Conservation (phyloP, 2,797 vertebrate genomes). For the Morelia viridis region DNA sequence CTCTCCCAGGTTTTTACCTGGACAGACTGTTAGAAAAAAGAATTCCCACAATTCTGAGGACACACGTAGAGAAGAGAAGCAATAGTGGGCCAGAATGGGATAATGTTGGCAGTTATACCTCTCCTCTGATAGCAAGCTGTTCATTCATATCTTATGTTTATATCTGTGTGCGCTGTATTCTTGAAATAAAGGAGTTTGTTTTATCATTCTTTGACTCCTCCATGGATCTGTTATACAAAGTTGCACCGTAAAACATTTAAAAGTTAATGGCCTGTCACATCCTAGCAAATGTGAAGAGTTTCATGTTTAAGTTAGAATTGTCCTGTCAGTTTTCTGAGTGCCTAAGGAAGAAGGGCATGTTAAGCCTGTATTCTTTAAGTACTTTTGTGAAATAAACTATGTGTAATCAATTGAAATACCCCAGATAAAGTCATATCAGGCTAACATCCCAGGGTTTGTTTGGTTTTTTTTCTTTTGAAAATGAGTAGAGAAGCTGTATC, state of each 20-base stretch:
- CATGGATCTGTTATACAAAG: slow-evolving; percentile 21
- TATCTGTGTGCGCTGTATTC: background rate
- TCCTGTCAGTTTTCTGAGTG: slow-evolving; percentile 13
- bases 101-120: background rate
- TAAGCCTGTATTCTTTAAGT: background rate
- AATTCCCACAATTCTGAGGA: background rate
- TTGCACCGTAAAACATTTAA: slow-evolving; percentile 10
- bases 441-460: background rate
- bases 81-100: background rate
- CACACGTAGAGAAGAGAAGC: background rate
- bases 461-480: too few relatives aligned
- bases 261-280: slow-evolving; percentile 33
- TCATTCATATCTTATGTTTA: slow-evolving; percentile 1
- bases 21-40: background rate
- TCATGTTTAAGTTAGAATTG: slow-evolving; percentile 23
- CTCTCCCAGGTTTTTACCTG: slow-evolving; percentile 6
- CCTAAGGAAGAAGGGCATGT: slow-evolving; percentile 2
- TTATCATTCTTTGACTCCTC: slow-evolving; percentile 13
- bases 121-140: slow-evolving; percentile 3
- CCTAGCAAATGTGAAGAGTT: slow-evolving; percentile 25
- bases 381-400: slow-evolving; percentile 18
- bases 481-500: background rate
- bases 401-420: background rate
- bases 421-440: slow-evolving; percentile 7
- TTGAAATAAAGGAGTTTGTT: slow-evolving; percentile 9